These are phyloP conservation scores for Malaclemys terrapin DNA, from an alignment of 2,113 vertebrate genomes.

Conservation along the genomic window DNA sequence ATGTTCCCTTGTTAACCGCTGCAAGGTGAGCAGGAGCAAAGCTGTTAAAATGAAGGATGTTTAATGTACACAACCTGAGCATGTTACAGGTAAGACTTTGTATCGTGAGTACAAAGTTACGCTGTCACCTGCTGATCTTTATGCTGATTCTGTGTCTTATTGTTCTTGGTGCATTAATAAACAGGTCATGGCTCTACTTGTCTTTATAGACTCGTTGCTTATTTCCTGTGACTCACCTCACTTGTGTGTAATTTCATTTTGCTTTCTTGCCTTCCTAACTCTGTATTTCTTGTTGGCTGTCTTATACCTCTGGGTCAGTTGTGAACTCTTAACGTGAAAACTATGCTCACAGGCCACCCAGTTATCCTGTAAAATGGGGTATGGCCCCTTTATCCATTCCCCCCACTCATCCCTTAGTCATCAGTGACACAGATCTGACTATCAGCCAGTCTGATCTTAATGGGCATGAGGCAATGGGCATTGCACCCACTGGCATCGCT, in stretches of 20 bases:
- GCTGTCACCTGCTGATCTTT: slow-evolving; percentile 24
- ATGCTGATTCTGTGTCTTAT: background rate
- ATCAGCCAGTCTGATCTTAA: background rate
- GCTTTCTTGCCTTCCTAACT: background rate
- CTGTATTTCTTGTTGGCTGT: background rate
- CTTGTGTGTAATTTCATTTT: background rate
- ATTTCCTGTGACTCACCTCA: background rate
- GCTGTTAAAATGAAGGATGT: background rate
- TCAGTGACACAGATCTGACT: background rate
- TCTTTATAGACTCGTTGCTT: background rate
- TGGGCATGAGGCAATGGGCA: background rate
- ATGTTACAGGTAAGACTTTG: background rate
- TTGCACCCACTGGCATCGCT: background rate
- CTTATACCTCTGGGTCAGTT: background rate
- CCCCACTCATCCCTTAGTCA: background rate
- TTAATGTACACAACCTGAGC: background rate
- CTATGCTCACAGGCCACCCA: accelerated
- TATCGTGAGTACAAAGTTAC: background rate
- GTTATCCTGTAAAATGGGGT: background rate
- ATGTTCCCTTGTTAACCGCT: background rate
- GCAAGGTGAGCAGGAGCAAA: background rate
- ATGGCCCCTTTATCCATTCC: background rate
- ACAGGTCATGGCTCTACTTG: slow-evolving; percentile 17
- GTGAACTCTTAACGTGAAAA: background rate
- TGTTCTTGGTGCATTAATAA: slow-evolving; percentile 13